Evolutionary conservation across 2,797 vertebrate species (phyloP).

Genomic region (Gephyroberyx darwinii): DNA sequence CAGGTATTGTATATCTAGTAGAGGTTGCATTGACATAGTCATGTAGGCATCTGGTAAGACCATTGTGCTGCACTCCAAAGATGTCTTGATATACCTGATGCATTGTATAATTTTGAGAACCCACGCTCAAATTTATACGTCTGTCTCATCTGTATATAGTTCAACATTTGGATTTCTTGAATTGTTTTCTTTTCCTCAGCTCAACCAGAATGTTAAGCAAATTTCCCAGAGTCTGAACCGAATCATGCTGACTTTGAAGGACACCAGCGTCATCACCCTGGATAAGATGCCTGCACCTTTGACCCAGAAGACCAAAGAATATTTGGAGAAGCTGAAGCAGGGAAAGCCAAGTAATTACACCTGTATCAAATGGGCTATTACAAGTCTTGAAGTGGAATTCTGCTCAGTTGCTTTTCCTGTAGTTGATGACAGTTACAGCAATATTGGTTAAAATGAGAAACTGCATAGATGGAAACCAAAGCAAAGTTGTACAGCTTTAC

Average conservation of each 20-base stretch:
- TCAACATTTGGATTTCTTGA: background rate
- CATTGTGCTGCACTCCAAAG: background rate
- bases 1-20: conserved; percentile 81
- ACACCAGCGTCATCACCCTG: conserved; percentile 87
- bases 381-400: background rate
- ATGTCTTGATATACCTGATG: too few relatives aligned
- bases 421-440: too few relatives aligned
- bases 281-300: conserved; percentile 87
- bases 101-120: too few relatives aligned
- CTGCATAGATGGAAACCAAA: too few relatives aligned
- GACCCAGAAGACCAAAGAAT: conserved; percentile 89
- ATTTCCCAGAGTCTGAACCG: conserved; percentile 82
- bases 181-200: conserved; percentile 72
- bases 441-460: too few relatives aligned
- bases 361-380: background rate
- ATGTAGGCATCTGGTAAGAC: too few relatives aligned
- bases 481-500: too few relatives aligned
- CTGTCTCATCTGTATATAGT: too few relatives aligned
- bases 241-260: conserved; percentile 90
- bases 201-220: conserved; percentile 95
- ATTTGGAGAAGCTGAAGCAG: conserved; percentile 89
- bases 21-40: too few relatives aligned
- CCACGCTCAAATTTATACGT: too few relatives aligned
- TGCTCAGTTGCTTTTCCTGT: background rate
- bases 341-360: conserved; percentile 85